Base-by-base conservation (phyloP, 2,888 invertebrate species). In the Tuta absoluta region DNA sequence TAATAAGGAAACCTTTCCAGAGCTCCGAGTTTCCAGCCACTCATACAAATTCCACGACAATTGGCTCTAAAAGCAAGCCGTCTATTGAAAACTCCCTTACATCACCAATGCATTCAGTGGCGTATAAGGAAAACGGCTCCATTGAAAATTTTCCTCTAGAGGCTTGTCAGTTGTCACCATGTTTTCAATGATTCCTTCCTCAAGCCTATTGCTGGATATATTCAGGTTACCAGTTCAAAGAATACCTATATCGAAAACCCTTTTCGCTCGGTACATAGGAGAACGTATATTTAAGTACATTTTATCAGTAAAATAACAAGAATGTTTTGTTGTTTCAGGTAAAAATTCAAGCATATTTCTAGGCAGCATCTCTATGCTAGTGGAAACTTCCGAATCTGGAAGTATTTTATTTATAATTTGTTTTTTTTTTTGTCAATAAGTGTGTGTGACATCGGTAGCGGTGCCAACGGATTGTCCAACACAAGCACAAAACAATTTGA, bases 61-160 rank as follows among this genome's bases (percentile, higher is more conserved):
- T 45, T 45, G 45, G 4, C 45, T 45, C 45, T 45, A 45, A 45
- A 45, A 45, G 45, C 45, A 4, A n/a, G n/a, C 45, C n/a, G 4
- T 45, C 45, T 45, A 45, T 45, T 45, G 5, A 45, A 45, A 45
- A 17, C n/a, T 17, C 17, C 14, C 45, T 7, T 45, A 45, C 45
- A 45, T 14, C 41, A 14, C 17, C 45, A 45, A 45, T n/a, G n/a
- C 45, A 45, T 45, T 45, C 45, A 45, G n/a, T 11, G 33, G 8
- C 41, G 17, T 45, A 45, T n/a, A n/a, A 17, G 45, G 45, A 45
- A 45, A 45, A n/a, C 45, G 45, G 12, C 41, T 11, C 45, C 17
- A 45, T 45, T 45, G 45, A 45, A 45, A 45, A 45, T 45, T 45
- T 45, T 17, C 45, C 45, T 17, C 45, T 11, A n/a, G n/a, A 17